Base-by-base conservation (phyloP, 2,888 invertebrate genomes). In the Carterocephalus palaemon region DNA sequence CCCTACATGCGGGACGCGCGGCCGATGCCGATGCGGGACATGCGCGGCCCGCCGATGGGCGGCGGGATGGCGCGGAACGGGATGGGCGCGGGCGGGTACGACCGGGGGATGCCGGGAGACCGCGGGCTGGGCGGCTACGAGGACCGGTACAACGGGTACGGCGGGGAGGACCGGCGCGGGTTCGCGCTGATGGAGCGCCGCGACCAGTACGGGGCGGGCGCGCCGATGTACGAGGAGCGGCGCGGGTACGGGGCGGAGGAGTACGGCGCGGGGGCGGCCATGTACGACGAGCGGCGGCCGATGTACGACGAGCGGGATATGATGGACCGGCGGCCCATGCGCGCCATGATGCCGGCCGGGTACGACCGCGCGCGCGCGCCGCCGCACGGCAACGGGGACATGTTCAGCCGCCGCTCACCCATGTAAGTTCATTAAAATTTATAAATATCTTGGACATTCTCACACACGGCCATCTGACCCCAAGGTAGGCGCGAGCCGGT, bases 71-170 rank as follows among this genome's bases (percentile, higher is more conserved):
- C 60, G 60, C 60, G 64, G 54, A 62, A 62, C 54, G 75, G 85
- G 22, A 88, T 88, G 85, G 80, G 89, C 47, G 88, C 88, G 29
- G 88, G 88, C 12, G 80, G 86, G 5, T 62, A 62, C 42, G 62
- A 62, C 23, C 54, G 62, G 46, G 67, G 80, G 22, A 69, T 72
- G 69, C n/a, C n/a, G n/a, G n/a, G n/a, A n/a, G 84, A 74, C 38
- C 57, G 77, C 52, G 32, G 59, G 20, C 52, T 53, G 47, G 62
- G 57, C 45, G 67, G 59, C 8, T 81, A 82, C 49, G 86, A 84
- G 46, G 86, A 85, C 56, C 71, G 85, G 16, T 82, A 85, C 67
- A 75, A 71, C 48, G 75, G 80, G 1, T 80, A 80, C 54, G 83
- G 83, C 10, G 85, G 79, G 2, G 86, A 84, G 49, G 83, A 86